Conservation (phyloP, 1,140 invertebrate species). For the Rhagoletis zephyria region DNA sequence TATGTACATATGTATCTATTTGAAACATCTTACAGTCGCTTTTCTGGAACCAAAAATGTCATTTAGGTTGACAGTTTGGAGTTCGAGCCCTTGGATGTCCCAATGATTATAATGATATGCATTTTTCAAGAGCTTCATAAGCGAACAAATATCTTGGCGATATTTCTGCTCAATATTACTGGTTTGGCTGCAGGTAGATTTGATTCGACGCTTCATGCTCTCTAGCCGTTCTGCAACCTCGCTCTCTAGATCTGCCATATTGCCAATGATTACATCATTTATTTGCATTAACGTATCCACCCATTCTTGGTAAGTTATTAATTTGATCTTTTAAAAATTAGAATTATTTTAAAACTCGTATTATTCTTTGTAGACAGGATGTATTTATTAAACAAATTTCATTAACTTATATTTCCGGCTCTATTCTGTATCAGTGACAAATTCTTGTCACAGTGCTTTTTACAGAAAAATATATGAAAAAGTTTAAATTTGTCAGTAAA, state of each 20-base stretch:
- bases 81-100: constrained; percentile 58
- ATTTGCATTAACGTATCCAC: constrained; percentile 64
- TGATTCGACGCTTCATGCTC: constrained; percentile 44
- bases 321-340: constrained; percentile 60
- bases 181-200: constrained; percentile 47
- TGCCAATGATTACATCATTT: constrained; percentile 61
- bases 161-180: constrained; percentile 61
- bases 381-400: too few species aligned
- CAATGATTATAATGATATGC: constrained; percentile 61
- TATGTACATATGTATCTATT: background rate
- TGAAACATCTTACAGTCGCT: background rate
- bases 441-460: too few species aligned
- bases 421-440: too few species aligned
- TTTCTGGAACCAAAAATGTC: constrained; percentile 60
- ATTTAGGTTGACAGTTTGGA: constrained; percentile 63
- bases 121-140: constrained; percentile 63
- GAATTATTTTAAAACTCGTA: too few species aligned
- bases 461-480: too few species aligned
- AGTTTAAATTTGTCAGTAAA: too few species aligned
- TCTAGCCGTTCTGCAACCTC: constrained; percentile 57
- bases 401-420: too few species aligned
- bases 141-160: constrained; percentile 63
- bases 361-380: too few species aligned
- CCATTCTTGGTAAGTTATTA: constrained; percentile 68
- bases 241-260: constrained; percentile 63